Conservation (phyloP, 2,113 vertebrate species). For the Lepus timidus region DNA sequence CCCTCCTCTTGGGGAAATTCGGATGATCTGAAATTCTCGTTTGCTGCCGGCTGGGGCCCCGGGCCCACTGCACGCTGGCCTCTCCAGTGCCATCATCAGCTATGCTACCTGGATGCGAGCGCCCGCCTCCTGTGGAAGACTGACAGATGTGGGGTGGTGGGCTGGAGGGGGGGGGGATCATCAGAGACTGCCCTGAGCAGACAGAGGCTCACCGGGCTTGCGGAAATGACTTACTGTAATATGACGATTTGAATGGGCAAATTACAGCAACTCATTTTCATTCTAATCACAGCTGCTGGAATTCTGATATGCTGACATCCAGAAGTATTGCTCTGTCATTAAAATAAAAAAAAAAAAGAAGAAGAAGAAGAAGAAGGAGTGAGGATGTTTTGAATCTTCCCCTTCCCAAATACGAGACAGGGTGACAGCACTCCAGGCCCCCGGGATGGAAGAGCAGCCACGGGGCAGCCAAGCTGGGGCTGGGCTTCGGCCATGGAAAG, state of each 20-base stretch:
- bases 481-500: background rate
- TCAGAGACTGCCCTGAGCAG: conserved; percentile 9
- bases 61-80: background rate
- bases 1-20: background rate
- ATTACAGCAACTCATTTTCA: conserved; percentile 86
- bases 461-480: accelerated
- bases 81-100: conserved; percentile 63
- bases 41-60: conserved; percentile 57
- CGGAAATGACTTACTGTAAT: conserved; percentile 80
- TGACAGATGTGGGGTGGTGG: conserved; percentile 63
- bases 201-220: conserved; percentile 73
- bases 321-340: conserved; percentile 90
- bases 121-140: conserved; percentile 76
- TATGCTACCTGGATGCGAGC: conserved; percentile 80
- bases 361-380: conserved; percentile 80
- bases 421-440: conserved; percentile 35
- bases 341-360: conserved; percentile 85
- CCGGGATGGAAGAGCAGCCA: conserved; percentile 51
- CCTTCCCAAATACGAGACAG: conserved; percentile 79
- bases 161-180: background rate
- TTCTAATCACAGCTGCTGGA: conserved; percentile 86
- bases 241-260: conserved; percentile 79
- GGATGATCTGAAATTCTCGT: conserved; percentile 21
- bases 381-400: conserved; percentile 86
- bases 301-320: conserved; percentile 89